phyloP scores from a whole-genome alignment of 2,113 vertebrate species.

The Xenopus laevis region DNA sequence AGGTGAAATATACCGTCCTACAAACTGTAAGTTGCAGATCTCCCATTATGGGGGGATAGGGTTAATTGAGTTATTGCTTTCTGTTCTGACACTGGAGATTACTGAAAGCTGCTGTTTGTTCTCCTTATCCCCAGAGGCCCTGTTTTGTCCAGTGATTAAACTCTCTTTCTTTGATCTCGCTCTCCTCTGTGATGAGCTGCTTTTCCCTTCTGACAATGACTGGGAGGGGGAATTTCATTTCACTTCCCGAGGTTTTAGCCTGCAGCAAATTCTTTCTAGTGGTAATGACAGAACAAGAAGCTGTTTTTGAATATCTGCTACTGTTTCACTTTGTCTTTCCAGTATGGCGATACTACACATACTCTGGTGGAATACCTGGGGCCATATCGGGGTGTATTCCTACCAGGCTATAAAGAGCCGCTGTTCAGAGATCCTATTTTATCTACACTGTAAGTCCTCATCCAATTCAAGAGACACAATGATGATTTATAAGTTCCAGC shows the following conservation, averaged over 20 bases:
- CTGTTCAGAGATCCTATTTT: conserved; percentile 65
- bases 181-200: conserved; percentile 35
- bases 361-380: conserved; percentile 71
- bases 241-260: conserved; percentile 41
- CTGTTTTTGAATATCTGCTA: conserved; percentile 22
- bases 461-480: not conserved
- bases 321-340: conserved; percentile 40
- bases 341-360: conserved; percentile 80
- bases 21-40: conserved; percentile 62
- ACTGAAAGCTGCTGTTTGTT: conserved; percentile 38
- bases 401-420: conserved; percentile 69
- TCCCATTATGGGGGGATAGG: conserved; percentile 6
- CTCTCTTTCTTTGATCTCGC: conserved; percentile 36
- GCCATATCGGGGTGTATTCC: conserved; percentile 71
- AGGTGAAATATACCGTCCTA: conserved; percentile 70
- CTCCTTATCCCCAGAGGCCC: conserved; percentile 23
- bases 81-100: conserved; percentile 40
- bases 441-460: conserved; percentile 67
- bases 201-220: conserved; percentile 38
- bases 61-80: conserved; percentile 34
- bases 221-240: conserved; percentile 41
- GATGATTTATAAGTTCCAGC: not conserved
- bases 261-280: conserved; percentile 40
- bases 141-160: conserved; percentile 45
- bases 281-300: conserved; percentile 39